Evolutionary conservation across 2,888 invertebrate genomes (phyloP).

Genomic region (Epinotia brunnichana): DNA sequence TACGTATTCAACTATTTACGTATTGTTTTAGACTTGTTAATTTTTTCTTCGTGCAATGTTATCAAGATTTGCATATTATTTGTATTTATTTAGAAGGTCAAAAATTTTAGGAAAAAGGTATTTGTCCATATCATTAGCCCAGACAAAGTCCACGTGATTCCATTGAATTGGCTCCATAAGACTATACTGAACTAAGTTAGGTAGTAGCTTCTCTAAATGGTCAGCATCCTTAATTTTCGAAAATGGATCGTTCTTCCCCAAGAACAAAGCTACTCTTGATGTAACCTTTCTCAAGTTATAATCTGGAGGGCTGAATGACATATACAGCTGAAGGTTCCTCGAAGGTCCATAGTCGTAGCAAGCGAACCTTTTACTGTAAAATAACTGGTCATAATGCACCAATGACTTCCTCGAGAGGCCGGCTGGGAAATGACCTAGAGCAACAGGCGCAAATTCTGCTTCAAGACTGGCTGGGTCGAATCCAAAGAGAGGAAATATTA

Average conservation of each 20-base stretch:
- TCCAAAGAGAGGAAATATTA: constrained; percentile 77
- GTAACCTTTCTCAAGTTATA: constrained; percentile 54
- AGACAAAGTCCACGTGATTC: constrained; percentile 58
- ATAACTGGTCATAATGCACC: constrained; percentile 52
- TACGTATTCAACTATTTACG: too few relatives aligned
- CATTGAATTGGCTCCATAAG: constrained; percentile 51
- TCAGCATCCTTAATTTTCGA: constrained; percentile 58
- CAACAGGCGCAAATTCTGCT: constrained; percentile 62
- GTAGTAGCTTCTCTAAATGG: constrained; percentile 49
- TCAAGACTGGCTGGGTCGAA: constrained; percentile 79
- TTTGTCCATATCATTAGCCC: constrained; percentile 54
- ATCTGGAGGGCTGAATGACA: constrained; percentile 47
- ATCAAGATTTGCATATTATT: background rate
- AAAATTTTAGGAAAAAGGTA: constrained; percentile 56
- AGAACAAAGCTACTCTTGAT: constrained; percentile 66
- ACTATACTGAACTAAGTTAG: constrained; percentile 54
- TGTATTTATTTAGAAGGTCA: constrained; percentile 46
- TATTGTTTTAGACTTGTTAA: too few relatives aligned
- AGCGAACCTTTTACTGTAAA: constrained; percentile 46
- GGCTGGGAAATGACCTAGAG: constrained; percentile 54
- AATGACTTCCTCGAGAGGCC: constrained; percentile 54
- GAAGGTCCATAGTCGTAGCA: constrained; percentile 51
- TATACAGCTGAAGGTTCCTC: constrained; percentile 50
- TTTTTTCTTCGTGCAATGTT: background rate
- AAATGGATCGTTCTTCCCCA: constrained; percentile 80